Conservation (phyloP, 2,888 invertebrate genomes). For the Diadegma fenestrale region DNA sequence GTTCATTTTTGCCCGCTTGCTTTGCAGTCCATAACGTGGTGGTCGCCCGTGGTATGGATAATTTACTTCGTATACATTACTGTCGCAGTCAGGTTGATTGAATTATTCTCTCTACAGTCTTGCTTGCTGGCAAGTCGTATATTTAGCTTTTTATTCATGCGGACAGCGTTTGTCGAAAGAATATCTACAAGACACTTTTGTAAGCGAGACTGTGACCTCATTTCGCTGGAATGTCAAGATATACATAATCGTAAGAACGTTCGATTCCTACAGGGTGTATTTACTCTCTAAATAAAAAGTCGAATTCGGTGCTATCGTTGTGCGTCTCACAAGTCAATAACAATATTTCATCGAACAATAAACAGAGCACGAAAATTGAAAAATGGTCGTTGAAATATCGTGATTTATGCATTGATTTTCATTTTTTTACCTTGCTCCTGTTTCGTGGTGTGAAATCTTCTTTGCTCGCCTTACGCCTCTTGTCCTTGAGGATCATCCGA, state of each 20-base stretch:
- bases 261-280: neutral
- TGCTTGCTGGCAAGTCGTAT: constrained; percentile 27
- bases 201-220: constrained; percentile 48
- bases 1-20: constrained; percentile 12
- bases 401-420: constrained; percentile 8
- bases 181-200: constrained; percentile 26
- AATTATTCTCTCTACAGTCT: constrained; percentile 35
- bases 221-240: constrained; percentile 15
- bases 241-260: neutral
- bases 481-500: constrained; percentile 94
- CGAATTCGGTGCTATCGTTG: constrained; percentile 29
- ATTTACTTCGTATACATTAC: constrained; percentile 30
- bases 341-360: neutral
- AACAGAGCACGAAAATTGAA: constrained; percentile 24
- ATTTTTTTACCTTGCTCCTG: constrained; percentile 91
- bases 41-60: constrained; percentile 17
- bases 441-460: constrained; percentile 92
- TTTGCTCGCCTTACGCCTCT: constrained; percentile 92
- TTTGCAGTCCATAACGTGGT: neutral
- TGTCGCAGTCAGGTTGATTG: constrained; percentile 46
- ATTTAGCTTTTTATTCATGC: constrained; percentile 63
- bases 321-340: neutral
- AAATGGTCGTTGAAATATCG: constrained; percentile 9
- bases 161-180: constrained; percentile 62
- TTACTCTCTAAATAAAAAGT: constrained; percentile 28